Percentiles rank a stretch among this genome's conserved stretches.
These are phyloP conservation scores for Ibycter americanus DNA, from an alignment of 2,797 vertebrate species.

Conservation along the genomic window DNA sequence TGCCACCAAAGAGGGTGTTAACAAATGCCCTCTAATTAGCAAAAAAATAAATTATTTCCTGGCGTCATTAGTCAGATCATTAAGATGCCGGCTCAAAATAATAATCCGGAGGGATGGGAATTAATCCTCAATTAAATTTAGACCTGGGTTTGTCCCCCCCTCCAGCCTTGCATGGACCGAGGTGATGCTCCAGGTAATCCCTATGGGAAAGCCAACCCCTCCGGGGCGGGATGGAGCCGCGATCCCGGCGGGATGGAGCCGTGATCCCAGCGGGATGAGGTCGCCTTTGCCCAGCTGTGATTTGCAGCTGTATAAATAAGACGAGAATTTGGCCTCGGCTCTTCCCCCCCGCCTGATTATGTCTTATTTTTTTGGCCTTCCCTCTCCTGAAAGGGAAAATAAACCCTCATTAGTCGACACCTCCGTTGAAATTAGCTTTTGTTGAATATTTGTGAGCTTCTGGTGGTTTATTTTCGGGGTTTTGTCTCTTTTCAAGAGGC, in stretches of 20 bases:
- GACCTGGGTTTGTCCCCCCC: neutral
- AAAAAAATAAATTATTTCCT: neutral
- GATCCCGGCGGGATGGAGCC: neutral
- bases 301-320: conserved; percentile 40
- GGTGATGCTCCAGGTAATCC: neutral
- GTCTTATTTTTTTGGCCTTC: neutral
- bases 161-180: neutral
- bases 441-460: neutral
- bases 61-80: neutral
- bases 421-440: neutral
- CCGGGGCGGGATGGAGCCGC: rapidly evolving
- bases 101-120: neutral
- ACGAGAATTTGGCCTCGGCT: neutral
- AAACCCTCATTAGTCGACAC: neutral
- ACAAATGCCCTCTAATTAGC: neutral
- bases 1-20: neutral
- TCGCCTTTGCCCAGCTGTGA: neutral
- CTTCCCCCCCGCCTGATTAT: neutral
- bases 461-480: rapidly evolving
- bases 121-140: neutral
- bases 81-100: neutral
- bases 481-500: neutral
- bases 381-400: neutral
- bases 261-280: neutral
- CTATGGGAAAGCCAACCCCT: neutral